Conservation (phyloP, 2,113 vertebrate species). For the Murina feae region DNA sequence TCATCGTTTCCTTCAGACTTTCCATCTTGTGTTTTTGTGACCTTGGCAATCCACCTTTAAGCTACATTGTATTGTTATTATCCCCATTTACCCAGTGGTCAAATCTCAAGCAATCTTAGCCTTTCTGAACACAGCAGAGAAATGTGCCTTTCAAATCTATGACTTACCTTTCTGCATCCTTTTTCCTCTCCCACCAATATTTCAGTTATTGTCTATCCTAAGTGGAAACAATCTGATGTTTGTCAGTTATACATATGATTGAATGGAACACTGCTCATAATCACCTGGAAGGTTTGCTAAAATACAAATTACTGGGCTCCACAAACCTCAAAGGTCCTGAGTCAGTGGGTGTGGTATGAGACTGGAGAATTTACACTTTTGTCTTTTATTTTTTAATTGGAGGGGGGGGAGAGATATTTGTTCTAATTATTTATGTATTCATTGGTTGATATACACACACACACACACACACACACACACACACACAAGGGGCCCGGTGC, state of each 20-base stretch:
- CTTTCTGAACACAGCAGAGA: neutral
- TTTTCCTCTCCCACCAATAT: neutral
- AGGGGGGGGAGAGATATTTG: no score
- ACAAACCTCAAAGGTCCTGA: neutral
- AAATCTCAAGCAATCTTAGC: neutral
- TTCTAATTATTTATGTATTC: no score
- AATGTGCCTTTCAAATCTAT: neutral
- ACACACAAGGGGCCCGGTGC: no score
- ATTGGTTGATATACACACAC: no score
- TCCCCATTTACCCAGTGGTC: neutral
- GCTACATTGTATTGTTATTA: neutral
- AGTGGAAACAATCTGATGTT: neutral
- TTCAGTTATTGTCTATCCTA: neutral
- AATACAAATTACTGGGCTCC: neutral
- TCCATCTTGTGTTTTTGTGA: constrained; percentile 20
- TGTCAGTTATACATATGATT: neutral
- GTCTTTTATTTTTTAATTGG: no score
- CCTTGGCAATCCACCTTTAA: neutral
- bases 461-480: no score
- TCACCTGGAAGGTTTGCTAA: neutral
- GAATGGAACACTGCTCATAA: neutral
- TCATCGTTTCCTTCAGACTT: constrained; percentile 19
- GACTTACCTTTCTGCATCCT: neutral
- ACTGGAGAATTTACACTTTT: neutral
- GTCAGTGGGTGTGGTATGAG: neutral